Base-by-base conservation (phyloP, 2,797 vertebrate genomes). In the Gallirallus australis region DNA sequence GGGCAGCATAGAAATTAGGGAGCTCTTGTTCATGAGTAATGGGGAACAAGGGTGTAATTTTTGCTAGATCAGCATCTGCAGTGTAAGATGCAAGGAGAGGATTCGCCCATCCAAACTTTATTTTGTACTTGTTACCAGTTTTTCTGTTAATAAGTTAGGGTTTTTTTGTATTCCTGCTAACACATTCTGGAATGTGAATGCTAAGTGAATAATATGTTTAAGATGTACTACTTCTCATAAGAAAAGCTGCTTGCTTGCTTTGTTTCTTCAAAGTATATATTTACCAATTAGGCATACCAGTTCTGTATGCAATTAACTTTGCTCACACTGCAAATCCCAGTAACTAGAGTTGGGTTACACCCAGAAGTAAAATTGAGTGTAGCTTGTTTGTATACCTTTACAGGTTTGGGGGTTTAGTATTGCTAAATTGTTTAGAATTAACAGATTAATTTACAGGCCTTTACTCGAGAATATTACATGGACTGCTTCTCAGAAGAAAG, bases 81-180 rank as follows among this genome's bases (percentile, higher is more conserved):
- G 19, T 0, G 0, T 50, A 11, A 77, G 48, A 61, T 68, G 19
- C 16, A 52, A 72, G 35, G 45, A 71, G 27, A 54, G 89, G 89
- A 76, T 89, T 94, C 40, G 92, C 40, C 73, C 39, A 45, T 65
- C 33, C 61, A 69, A 33, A 42, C 84, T 72, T 87, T 83, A 4
- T 56, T 4, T 57, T 91, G 30, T 66, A 33, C 20, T 90, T 61
- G 20, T 57, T 82, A 86, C 61, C 30, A 57, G 3, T 54, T 73
- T 57, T 85, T 85, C 57, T 52, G 35, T 68, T 80, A n/a, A 57
- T 92, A 92, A 84, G 25, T 59, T 50, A 85, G 42, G 14, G 95
- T 79, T 82, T 77, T 79, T 3, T 72, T 94, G 59, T 82, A 61
- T 89, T 90, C 59, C 70, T 92, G 23, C 64, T 96, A 89, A 86